Evolutionary conservation across 2,888 invertebrate genomes (phyloP).

Genomic region (Drosophila quinaria): DNA sequence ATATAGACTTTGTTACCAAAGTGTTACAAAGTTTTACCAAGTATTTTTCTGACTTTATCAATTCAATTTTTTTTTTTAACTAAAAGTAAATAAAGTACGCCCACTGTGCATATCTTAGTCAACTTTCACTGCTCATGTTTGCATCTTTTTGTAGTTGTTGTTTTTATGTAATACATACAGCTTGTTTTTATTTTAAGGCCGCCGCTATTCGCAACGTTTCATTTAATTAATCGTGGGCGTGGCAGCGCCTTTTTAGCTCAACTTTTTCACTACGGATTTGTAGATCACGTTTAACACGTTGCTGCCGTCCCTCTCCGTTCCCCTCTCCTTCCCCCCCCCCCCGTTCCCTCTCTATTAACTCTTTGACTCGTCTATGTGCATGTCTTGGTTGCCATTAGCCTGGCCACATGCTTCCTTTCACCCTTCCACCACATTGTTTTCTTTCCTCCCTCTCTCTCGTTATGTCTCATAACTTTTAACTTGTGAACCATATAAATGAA

Average conservation of each 20-base stretch:
- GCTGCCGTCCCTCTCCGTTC: neutral
- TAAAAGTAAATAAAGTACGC: neutral
- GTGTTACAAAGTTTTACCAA: no score
- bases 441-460: neutral
- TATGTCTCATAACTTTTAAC: slow-evolving; percentile 28
- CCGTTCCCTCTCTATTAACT: neutral
- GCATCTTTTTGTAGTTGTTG: slow-evolving; percentile 7
- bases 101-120: slow-evolving; percentile 25
- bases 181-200: slow-evolving; percentile 52
- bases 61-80: neutral
- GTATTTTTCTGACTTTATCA: neutral
- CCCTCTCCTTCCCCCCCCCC: neutral
- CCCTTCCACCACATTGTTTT: neutral
- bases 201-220: slow-evolving; percentile 58
- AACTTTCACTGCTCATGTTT: slow-evolving; percentile 23
- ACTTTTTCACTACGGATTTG: slow-evolving; percentile 56
- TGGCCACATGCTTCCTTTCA: slow-evolving; percentile 26
- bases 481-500: slow-evolving; percentile 66
- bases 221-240: slow-evolving; percentile 69
- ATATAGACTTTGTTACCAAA: no score
- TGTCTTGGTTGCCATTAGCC: slow-evolving; percentile 48
- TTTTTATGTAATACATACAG: slow-evolving; percentile 27
- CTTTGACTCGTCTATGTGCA: slow-evolving; percentile 18
- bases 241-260: slow-evolving; percentile 45
- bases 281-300: slow-evolving; percentile 34